A percentile compares a stretch with the other conserved stretches of the same genome.
These are phyloP conservation scores for Brachyptera putata DNA, from an alignment of 2,888 invertebrate species.

Conservation along the genomic window DNA sequence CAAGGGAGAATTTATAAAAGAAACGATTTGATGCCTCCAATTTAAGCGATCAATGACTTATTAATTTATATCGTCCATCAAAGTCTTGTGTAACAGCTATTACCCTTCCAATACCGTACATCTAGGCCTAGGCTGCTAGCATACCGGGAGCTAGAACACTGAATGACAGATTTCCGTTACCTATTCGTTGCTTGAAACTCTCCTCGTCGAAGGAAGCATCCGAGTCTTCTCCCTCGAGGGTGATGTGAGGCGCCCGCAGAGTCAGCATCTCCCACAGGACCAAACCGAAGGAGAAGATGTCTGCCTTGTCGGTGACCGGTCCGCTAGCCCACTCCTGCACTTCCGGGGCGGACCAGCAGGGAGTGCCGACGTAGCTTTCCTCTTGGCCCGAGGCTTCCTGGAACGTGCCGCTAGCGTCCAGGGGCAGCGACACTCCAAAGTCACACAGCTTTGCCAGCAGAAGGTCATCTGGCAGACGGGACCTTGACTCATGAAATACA, in stretches of 20 bases:
- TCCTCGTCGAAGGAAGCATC: conserved; percentile 30
- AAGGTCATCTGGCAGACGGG: conserved; percentile 54
- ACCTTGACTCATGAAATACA: neutral
- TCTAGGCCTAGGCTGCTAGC: no score
- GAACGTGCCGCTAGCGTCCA: conserved; percentile 60
- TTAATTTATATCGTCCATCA: no score
- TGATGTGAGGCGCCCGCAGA: conserved; percentile 61
- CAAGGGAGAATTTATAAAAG: no score
- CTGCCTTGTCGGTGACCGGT: conserved; percentile 58
- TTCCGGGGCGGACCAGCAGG: conserved; percentile 78
- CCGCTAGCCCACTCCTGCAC: conserved; percentile 49
- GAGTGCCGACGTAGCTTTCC: conserved; percentile 65
- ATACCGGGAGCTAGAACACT: no score
- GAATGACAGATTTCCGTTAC: no score
- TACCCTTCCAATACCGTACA: no score
- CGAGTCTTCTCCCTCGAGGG: conserved; percentile 37
- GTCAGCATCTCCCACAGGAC: conserved; percentile 79
- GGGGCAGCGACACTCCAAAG: conserved; percentile 74
- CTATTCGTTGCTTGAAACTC: conserved; percentile 15
- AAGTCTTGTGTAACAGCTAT: no score
- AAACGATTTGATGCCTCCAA: no score
- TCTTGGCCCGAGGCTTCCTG: conserved; percentile 49
- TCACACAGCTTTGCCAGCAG: conserved; percentile 74
- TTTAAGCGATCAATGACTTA: no score
- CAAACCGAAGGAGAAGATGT: conserved; percentile 76